These are phyloP conservation scores for Aphrophora alni DNA, from an alignment of 2,888 invertebrate genomes.

Conservation along the genomic window DNA sequence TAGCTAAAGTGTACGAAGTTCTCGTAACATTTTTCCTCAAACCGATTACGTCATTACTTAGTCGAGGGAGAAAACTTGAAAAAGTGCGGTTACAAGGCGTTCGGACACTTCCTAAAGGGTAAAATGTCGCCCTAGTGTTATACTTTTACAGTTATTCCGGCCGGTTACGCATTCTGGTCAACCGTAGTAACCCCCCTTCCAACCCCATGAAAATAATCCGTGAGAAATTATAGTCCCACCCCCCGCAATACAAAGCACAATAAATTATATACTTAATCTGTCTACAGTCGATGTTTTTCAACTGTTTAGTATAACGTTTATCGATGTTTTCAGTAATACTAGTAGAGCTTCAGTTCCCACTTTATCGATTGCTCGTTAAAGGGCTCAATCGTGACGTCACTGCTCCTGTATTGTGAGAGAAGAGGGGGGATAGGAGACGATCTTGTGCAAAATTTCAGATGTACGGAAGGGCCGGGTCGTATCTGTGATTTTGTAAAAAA, in stretches of 20 bases:
- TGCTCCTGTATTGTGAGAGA: neutral
- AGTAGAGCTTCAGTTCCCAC: constrained; percentile 2
- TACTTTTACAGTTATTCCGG: neutral
- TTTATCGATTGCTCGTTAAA: constrained; percentile 5
- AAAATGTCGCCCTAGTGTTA: neutral
- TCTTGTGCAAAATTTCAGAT: constrained; percentile 9
- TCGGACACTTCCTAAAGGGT: neutral
- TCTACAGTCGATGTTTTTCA: neutral
- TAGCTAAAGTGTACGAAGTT: too few relatives aligned
- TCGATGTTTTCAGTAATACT: neutral
- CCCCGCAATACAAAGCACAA: neutral
- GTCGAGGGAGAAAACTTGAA: neutral
- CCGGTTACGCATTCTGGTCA: neutral
- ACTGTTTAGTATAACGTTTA: neutral
- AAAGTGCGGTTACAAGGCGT: neutral
- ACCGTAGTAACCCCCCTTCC: neutral
- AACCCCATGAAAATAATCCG: neutral
- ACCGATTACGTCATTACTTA: too few relatives aligned
- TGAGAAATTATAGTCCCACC: neutral
- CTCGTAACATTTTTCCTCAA: too few relatives aligned
- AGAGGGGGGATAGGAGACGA: neutral
- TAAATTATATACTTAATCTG: neutral
- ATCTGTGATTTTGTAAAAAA: neutral
- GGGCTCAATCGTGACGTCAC: constrained; percentile 9
- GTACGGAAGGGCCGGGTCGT: constrained; percentile 6